These are phyloP conservation scores for Trinectes maculatus DNA, from an alignment of 2,113 vertebrate species.

Conservation along the genomic window DNA sequence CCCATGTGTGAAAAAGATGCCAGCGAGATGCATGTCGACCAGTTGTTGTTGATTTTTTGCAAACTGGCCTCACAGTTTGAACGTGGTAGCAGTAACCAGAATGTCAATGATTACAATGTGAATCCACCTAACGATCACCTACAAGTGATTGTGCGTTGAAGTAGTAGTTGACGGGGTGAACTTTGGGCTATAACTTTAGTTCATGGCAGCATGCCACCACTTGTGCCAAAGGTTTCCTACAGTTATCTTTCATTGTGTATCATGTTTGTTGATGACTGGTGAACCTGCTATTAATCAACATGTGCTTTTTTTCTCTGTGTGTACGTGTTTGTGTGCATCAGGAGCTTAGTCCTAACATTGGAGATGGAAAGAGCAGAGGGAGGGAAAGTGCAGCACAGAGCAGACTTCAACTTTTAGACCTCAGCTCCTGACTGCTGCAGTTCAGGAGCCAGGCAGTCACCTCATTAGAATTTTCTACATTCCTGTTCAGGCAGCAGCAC, in stretches of 20 bases:
- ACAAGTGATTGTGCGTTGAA: background rate
- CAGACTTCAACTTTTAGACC: slow-evolving; percentile 61
- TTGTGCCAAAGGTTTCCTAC: background rate
- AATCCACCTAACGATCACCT: slow-evolving; percentile 9
- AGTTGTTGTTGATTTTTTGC: no score
- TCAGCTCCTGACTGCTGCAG: slow-evolving; percentile 49
- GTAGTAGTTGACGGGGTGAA: slow-evolving; percentile 7
- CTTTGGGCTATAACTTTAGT: slow-evolving; percentile 35
- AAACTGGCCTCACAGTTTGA: background rate
- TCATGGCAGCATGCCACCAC: slow-evolving; percentile 12
- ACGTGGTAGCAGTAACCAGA: background rate
- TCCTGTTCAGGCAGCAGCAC: slow-evolving; percentile 62
- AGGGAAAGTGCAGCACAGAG: slow-evolving; percentile 73
- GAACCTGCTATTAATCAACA: slow-evolving; percentile 20
- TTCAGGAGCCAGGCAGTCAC: slow-evolving; percentile 57
- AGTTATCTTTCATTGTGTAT: slow-evolving; percentile 17
- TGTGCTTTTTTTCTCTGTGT: slow-evolving; percentile 17
- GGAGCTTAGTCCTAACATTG: slow-evolving; percentile 33
- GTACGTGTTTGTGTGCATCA: slow-evolving; percentile 53
- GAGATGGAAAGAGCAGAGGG: slow-evolving; percentile 38
- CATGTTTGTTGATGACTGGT: background rate
- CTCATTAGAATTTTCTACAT: slow-evolving; percentile 77
- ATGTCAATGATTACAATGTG: background rate
- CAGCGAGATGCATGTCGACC: no score
- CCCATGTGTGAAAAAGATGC: no score